Base-by-base conservation (phyloP, 2,888 invertebrate species). In the Chironomus riparius region DNA sequence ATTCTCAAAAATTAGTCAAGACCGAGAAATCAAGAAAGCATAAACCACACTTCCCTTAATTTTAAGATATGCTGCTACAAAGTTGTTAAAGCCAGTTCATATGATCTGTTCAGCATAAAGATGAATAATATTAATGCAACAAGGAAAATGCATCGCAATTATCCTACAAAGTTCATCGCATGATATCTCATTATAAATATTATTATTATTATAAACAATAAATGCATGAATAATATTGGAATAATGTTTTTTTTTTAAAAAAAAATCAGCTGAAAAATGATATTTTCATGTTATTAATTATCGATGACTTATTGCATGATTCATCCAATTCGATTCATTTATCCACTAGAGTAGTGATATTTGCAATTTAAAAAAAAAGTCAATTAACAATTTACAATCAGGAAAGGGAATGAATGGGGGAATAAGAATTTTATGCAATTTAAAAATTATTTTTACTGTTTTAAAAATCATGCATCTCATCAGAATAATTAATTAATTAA, bases 401-500 rank as follows among this genome's bases (percentile, higher is more conserved):
- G 50, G 4, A 56, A 56, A 15, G 15, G n/a, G 56, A 56, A 15
- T 56, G 15, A 56, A 56, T 38, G 18, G 56, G n/a, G 7, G 3
- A 15, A n/a, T 18, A 50, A 15, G 4, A 28, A 1, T 70, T 38
- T 47, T n/a, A 47, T 70, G 12, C 28, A 38, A 22, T 68, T 28
- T 38, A 22, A 21, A 22, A 65, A 18, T 21, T 22, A 12, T 28
- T 28, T 47, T 15, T 70, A 18, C 22, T 65, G 13, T 24, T 65
- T 48, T 65, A 65, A 65, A 65, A 65, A 65, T 65, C 65, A 65
- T 65, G 65, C 50, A 18, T 47, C 48, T 70, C 70, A 70, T 70
- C 47, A 73, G 24, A 73, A 73, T 21, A 21, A 62, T 68, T 68
- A 65, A 68, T 65, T 71, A 56, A 56, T 56, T 73, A 73, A 73